A percentile compares a stretch with the other conserved stretches of the same genome.
phyloP scores from a whole-genome alignment of 2,797 vertebrate species.

The Notolabrus celidotus region DNA sequence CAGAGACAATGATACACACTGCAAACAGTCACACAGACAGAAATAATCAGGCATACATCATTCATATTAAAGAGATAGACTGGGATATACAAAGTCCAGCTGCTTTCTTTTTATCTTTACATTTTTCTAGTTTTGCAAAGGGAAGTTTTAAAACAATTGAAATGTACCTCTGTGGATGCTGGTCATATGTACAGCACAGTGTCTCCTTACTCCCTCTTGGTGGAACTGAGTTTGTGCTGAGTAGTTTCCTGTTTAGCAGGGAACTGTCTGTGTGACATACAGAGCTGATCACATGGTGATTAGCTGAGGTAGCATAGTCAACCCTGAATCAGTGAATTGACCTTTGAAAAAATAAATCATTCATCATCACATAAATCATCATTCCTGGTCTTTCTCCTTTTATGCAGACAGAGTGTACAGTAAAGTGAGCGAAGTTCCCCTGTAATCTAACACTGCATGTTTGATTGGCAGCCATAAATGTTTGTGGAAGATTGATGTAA shows the following conservation, averaged over 20 bases:
- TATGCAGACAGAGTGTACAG: not conserved
- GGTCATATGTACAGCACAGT: constrained; percentile 28
- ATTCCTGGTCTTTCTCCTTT: not conserved
- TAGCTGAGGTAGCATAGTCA: constrained; percentile 51
- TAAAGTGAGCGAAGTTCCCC: not conserved
- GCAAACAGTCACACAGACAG: constrained; percentile 33
- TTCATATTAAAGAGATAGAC: not conserved
- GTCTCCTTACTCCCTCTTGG: constrained; percentile 41
- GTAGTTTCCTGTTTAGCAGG: constrained; percentile 71
- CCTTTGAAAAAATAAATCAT: constrained; percentile 17
- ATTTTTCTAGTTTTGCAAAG: not conserved
- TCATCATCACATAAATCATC: no score
- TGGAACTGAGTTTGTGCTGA: constrained; percentile 76
- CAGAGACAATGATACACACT: constrained; percentile 22
- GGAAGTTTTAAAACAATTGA: constrained; percentile 6
- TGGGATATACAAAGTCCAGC: not conserved
- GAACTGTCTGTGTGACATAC: constrained; percentile 64
- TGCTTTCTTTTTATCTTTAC: not conserved
- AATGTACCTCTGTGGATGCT: constrained; percentile 62
- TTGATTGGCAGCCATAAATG: not conserved
- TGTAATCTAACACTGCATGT: constrained; percentile 2
- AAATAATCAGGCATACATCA: constrained; percentile 40
- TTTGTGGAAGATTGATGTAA: not conserved
- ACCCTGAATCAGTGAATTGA: constrained; percentile 37
- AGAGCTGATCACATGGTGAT: constrained; percentile 63